Conservation (phyloP, 2,797 vertebrate genomes). For the Leptatherina wallacei region DNA sequence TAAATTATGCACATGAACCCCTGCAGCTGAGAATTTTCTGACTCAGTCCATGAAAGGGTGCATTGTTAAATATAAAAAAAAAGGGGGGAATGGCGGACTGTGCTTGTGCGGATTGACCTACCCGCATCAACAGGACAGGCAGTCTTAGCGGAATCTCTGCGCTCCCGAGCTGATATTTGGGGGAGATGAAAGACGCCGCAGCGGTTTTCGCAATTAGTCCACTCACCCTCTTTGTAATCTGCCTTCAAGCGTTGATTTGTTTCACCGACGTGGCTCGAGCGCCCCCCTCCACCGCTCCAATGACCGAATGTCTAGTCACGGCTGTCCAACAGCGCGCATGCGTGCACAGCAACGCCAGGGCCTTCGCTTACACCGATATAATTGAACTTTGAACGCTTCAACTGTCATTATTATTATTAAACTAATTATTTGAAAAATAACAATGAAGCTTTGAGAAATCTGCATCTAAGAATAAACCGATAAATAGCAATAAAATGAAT, state of each 20-base stretch:
- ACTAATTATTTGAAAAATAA: background rate
- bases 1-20: conserved; percentile 50
- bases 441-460: background rate
- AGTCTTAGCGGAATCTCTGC: conserved; percentile 46
- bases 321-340: conserved; percentile 68
- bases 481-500: background rate
- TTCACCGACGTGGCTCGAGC: conserved; percentile 76
- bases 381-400: background rate
- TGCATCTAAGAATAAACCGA: too few species aligned
- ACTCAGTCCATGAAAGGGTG: conserved; percentile 36
- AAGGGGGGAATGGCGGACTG: conserved; percentile 78
- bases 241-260: conserved; percentile 76
- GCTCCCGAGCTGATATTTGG: conserved; percentile 39
- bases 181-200: conserved; percentile 43
- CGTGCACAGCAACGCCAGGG: conserved; percentile 37
- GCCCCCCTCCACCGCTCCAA: conserved; percentile 74
- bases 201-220: conserved; percentile 66
- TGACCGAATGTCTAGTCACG: conserved; percentile 83
- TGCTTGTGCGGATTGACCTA: conserved; percentile 79
- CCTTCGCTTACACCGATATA: background rate
- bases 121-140: conserved; percentile 69
- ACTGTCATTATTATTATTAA: background rate
- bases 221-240: conserved; percentile 73
- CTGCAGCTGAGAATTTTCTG: conserved; percentile 28
- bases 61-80: conserved; percentile 60